A percentile compares a stretch with the other conserved stretches of the same genome.
phyloP scores from a whole-genome alignment of 1,140 invertebrate genomes.

The Leptopilina clavipes region DNA sequence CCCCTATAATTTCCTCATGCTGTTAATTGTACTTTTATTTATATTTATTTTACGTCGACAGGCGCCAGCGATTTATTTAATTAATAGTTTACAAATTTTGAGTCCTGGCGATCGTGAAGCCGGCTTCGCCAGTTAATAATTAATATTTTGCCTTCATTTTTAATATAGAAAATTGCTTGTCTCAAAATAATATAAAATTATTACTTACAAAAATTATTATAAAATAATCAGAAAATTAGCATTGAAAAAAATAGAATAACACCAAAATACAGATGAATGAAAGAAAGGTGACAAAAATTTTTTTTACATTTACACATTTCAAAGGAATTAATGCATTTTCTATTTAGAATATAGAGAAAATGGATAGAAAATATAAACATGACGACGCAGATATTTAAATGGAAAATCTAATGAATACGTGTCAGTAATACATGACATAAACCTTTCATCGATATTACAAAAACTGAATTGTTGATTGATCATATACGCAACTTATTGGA shows the following conservation, averaged over 20 bases:
- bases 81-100: no score
- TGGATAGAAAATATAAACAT: not conserved
- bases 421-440: slow-evolving; percentile 5
- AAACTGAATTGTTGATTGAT: slow-evolving; percentile 17
- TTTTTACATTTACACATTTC: not conserved
- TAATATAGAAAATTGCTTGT: no score
- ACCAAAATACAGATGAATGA: not conserved
- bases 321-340: slow-evolving; percentile 1
- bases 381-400: slow-evolving; percentile 12
- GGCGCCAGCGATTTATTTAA: no score
- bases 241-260: not conserved
- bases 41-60: no score
- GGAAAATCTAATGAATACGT: not conserved
- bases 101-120: no score
- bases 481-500: not conserved
- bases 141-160: no score
- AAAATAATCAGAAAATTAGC: not conserved
- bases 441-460: not conserved
- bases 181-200: no score
- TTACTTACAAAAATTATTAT: no score
- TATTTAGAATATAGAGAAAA: not conserved
- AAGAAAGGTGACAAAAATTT: not conserved
- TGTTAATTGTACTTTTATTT: no score
- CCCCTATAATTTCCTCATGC: no score
- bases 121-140: no score